A percentile compares a stretch with the other conserved stretches of the same genome.
phyloP scores from a whole-genome alignment of 2,888 invertebrate species.

The Labia minor region DNA sequence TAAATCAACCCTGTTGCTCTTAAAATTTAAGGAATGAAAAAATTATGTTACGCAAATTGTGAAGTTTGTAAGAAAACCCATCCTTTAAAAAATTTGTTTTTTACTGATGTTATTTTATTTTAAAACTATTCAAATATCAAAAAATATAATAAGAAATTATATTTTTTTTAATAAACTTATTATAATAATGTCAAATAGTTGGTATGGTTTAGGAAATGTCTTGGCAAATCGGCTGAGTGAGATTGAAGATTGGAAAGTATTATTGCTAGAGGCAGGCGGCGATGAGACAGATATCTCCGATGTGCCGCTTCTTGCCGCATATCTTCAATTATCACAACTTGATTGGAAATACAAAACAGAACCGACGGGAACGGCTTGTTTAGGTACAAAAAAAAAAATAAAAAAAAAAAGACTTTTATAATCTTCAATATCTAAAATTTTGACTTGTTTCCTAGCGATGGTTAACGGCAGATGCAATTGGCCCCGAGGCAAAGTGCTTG shows the following conservation, averaged over 20 bases:
- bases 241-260: constrained; percentile 64
- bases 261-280: constrained; percentile 76
- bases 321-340: constrained; percentile 71
- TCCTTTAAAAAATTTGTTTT: too few species aligned
- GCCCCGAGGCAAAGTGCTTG: constrained; percentile 85
- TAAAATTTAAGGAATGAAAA: too few species aligned
- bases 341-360: constrained; percentile 93
- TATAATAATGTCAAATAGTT: too few species aligned
- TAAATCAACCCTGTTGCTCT: too few species aligned
- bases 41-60: too few species aligned
- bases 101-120: too few species aligned
- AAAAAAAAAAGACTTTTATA: not conserved
- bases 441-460: constrained; percentile 53
- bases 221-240: constrained; percentile 74
- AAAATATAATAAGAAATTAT: too few species aligned
- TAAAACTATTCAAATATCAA: too few species aligned
- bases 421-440: not conserved
- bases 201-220: constrained; percentile 53
- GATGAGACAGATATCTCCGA: constrained; percentile 87
- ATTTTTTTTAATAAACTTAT: too few species aligned
- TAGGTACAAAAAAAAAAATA: constrained; percentile 46
- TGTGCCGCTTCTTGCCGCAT: constrained; percentile 76
- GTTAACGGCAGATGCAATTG: constrained; percentile 74
- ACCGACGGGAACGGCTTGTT: constrained; percentile 67
- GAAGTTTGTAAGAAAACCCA: too few species aligned